Percentiles rank a stretch among this genome's conserved stretches.
These are phyloP conservation scores for Sciurus vulgaris DNA, from an alignment of 2,797 vertebrate genomes.

Conservation along the genomic window DNA sequence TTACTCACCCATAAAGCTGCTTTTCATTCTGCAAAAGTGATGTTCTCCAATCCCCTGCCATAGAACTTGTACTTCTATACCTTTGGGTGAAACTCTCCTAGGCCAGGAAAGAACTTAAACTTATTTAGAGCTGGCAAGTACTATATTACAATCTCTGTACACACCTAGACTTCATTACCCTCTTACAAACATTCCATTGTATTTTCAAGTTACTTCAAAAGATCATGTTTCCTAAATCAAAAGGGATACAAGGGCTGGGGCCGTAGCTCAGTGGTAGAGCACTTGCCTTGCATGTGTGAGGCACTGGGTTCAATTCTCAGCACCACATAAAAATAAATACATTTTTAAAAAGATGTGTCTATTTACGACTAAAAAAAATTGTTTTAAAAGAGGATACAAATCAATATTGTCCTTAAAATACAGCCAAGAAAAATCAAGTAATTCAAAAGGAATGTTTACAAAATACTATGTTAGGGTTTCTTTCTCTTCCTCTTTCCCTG, in stretches of 20 bases:
- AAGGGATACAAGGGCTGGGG: not conserved
- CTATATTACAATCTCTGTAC: not conserved
- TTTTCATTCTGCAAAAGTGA: constrained; percentile 26
- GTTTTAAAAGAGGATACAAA: not conserved
- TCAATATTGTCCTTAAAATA: constrained; percentile 26
- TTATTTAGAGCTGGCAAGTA: constrained; percentile 5
- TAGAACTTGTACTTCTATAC: not conserved
- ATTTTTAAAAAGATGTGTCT: too few species aligned
- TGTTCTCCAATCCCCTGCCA: not conserved
- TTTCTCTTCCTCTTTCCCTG: too few species aligned
- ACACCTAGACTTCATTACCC: not conserved
- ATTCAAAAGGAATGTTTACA: constrained; percentile 18
- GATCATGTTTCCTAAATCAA: constrained; percentile 24
- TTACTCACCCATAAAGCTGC: not conserved
- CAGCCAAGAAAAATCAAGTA: not conserved
- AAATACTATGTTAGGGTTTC: not conserved
- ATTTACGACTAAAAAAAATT: too few species aligned
- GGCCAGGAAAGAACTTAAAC: not conserved
- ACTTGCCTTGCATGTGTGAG: too few species aligned
- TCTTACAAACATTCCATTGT: not conserved
- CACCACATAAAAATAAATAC: too few species aligned
- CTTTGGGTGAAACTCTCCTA: not conserved
- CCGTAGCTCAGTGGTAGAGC: too few species aligned
- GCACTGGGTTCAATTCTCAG: too few species aligned
- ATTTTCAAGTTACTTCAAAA: constrained; percentile 43